These are phyloP conservation scores for Monodelphis domestica DNA, from an alignment of 2,797 vertebrate species.

Conservation along the genomic window DNA sequence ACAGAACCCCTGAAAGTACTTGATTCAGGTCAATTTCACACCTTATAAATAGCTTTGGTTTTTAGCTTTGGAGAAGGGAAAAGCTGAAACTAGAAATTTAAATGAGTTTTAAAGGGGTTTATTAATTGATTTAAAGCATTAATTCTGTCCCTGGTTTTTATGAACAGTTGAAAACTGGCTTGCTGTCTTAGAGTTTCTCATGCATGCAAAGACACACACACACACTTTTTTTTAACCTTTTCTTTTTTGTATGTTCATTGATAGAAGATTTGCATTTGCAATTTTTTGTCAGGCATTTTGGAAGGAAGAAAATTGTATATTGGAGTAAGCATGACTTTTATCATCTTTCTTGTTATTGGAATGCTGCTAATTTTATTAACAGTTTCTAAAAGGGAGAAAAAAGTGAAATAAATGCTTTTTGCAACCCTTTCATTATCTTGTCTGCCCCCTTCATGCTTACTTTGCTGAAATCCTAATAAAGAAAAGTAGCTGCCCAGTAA, in stretches of 20 bases:
- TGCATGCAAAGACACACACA: no score
- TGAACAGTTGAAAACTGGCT: conserved; percentile 65
- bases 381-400: conserved; percentile 71
- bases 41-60: conserved; percentile 59
- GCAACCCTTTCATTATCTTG: conserved; percentile 71
- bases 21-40: conserved; percentile 46
- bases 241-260: conserved; percentile 62
- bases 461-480: conserved; percentile 70
- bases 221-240: conserved; percentile 44
- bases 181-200: conserved; percentile 34
- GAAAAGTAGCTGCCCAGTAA: conserved; percentile 55
- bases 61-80: conserved; percentile 42
- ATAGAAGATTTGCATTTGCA: conserved; percentile 75
- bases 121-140: conserved; percentile 54
- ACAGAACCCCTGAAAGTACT: conserved; percentile 46
- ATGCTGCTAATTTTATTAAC: conserved; percentile 77
- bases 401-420: conserved; percentile 64
- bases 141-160: conserved; percentile 53
- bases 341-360: conserved; percentile 68
- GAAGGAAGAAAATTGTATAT: conserved; percentile 73
- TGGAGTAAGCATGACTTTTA: conserved; percentile 74
- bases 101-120: conserved; percentile 55
- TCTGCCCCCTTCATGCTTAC: conserved; percentile 63
- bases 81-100: conserved; percentile 37
- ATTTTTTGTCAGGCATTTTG: conserved; percentile 73